Percentiles rank a stretch among this genome's conserved stretches.
Evolutionary conservation across 2,797 vertebrate species (phyloP).

Genomic region (Miopithecus talapoin): DNA sequence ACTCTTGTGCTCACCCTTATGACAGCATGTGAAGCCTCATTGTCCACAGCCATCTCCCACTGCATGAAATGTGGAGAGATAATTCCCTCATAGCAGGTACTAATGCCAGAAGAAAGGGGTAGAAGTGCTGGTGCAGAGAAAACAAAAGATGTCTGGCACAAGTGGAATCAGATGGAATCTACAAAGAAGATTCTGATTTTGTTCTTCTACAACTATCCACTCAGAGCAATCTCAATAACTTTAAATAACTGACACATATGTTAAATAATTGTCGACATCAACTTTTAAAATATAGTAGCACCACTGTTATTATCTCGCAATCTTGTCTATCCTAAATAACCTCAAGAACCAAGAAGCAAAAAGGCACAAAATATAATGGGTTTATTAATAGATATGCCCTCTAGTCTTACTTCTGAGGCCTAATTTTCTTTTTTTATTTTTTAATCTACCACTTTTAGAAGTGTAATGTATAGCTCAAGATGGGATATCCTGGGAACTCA

Average conservation of each 20-base stretch:
- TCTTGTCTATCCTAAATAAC: not conserved
- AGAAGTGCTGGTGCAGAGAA: not conserved
- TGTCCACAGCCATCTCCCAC: not conserved
- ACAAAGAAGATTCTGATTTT: slow-evolving; percentile 1
- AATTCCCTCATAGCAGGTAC: not conserved
- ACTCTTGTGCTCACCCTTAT: not conserved
- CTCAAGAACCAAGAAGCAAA: not conserved
- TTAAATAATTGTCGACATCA: not conserved
- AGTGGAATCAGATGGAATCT: not conserved
- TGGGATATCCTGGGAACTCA: not conserved
- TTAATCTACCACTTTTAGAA: not conserved
- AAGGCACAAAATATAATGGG: not conserved
- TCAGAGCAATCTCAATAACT: not conserved
- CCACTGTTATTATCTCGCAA: not conserved
- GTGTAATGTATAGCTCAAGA: not conserved
- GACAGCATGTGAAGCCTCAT: not conserved
- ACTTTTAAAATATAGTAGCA: not conserved
- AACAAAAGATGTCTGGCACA: not conserved
- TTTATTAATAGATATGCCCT: not conserved
- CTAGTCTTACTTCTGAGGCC: not conserved
- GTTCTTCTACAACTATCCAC: not conserved
- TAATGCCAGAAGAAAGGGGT: not conserved
- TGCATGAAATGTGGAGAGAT: not conserved
- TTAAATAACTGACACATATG: not conserved
- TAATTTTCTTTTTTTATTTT: not conserved